Percentiles rank a stretch among this genome's conserved stretches.
These are phyloP conservation scores for Iselma pallidipennis DNA, from an alignment of 2,888 invertebrate species.

Conservation along the genomic window DNA sequence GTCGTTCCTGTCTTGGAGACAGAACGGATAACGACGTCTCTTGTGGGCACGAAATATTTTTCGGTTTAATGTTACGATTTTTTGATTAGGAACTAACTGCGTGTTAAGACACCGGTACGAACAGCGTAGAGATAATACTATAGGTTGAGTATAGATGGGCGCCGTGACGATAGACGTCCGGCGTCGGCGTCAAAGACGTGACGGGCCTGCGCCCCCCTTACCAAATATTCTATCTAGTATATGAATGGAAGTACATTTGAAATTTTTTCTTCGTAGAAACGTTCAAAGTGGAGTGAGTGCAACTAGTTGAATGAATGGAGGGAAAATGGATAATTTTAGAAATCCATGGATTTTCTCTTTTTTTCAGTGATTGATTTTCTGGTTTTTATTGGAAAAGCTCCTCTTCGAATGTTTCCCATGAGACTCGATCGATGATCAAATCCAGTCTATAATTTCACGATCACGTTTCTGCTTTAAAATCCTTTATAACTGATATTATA, in stretches of 20 bases:
- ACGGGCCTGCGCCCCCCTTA: background rate
- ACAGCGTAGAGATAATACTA: background rate
- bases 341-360: too few relatives aligned
- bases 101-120: background rate
- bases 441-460: slow-evolving; percentile 3
- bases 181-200: background rate
- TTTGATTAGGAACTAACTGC: background rate
- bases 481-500: slow-evolving; percentile 7
- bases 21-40: background rate
- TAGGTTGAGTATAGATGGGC: background rate
- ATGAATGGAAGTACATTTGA: too few relatives aligned
- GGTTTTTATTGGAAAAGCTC: background rate
- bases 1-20: background rate
- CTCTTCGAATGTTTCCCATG: background rate
- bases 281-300: background rate
- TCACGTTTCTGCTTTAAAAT: slow-evolving; percentile 6
- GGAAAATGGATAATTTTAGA: too few relatives aligned
- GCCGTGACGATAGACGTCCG: background rate
- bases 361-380: too few relatives aligned
- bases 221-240: background rate
- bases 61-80: background rate
- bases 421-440: background rate
- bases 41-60: background rate
- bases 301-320: background rate
- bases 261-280: background rate